phyloP scores from a whole-genome alignment of 2,113 vertebrate species.

The Psittacula cyanocephala region DNA sequence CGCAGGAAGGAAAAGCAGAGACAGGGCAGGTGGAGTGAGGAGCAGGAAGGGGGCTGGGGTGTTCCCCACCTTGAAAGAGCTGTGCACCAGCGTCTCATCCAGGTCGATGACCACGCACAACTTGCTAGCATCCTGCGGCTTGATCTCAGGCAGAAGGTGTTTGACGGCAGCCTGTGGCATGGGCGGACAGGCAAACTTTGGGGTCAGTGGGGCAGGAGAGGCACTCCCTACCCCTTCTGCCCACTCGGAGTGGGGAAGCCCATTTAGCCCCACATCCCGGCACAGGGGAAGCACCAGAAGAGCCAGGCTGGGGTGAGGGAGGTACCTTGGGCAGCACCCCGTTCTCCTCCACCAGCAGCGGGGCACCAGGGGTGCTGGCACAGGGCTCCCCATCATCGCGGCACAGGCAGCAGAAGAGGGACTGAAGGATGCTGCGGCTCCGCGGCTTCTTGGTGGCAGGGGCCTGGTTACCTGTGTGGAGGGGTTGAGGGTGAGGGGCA shows the following conservation, averaged over 20 bases:
- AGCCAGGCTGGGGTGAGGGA: background rate
- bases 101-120: conserved; percentile 93
- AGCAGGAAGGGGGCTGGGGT: background rate
- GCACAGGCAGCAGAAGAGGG: conserved; percentile 82
- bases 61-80: conserved; percentile 89
- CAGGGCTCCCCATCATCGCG: conserved; percentile 75
- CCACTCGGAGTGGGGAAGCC: fast-evolving
- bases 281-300: fast-evolving
- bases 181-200: background rate
- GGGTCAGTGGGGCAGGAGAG: background rate
- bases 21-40: background rate
- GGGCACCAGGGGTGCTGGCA: conserved; percentile 68
- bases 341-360: conserved; percentile 78
- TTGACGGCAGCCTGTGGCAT: conserved; percentile 74
- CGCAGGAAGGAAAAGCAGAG: background rate
- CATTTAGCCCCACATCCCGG: background rate
- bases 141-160: conserved; percentile 86
- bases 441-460: conserved; percentile 76
- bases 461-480: conserved; percentile 54
- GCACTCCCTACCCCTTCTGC: background rate
- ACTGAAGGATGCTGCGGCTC: conserved; percentile 75
- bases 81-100: conserved; percentile 93
- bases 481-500: background rate
- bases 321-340: conserved; percentile 79
- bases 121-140: conserved; percentile 85